A percentile compares a stretch with the other conserved stretches of the same genome.
Conservation (phyloP, 2,113 vertebrate species). For the Ictalurus punctatus region DNA sequence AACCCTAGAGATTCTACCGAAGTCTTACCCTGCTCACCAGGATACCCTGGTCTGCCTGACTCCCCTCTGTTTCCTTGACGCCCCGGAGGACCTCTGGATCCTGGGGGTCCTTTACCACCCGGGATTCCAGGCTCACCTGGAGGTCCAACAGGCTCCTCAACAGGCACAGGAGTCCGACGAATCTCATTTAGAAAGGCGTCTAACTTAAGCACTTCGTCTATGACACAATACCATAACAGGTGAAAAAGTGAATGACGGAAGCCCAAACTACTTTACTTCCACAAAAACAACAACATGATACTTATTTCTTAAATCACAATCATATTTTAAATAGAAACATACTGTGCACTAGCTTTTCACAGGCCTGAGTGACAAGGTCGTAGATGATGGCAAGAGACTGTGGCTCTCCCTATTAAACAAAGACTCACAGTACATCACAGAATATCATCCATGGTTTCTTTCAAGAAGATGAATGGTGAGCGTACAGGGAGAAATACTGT, state of each 20-base stretch:
- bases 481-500: not conserved
- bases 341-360: slow-evolving; percentile 89
- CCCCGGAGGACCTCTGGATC: slow-evolving; percentile 73
- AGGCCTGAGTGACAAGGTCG: slow-evolving; percentile 89
- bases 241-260: not conserved
- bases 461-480: not conserved
- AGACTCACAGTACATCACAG: not conserved
- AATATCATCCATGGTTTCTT: not conserved
- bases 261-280: not conserved
- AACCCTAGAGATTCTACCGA: not conserved
- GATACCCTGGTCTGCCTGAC: slow-evolving; percentile 72
- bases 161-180: slow-evolving; percentile 79
- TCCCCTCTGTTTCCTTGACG: slow-evolving; percentile 68
- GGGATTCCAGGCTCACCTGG: slow-evolving; percentile 80
- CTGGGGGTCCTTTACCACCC: slow-evolving; percentile 71
- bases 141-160: slow-evolving; percentile 77
- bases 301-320: not conserved
- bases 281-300: not conserved
- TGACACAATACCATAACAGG: slow-evolving; percentile 43
- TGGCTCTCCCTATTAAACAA: slow-evolving; percentile 81
- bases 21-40: slow-evolving; percentile 80
- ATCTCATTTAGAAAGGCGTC: slow-evolving; percentile 80
- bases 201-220: slow-evolving; percentile 87
- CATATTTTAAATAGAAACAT: slow-evolving; percentile 60
- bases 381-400: slow-evolving; percentile 87